Evolutionary conservation across 2,888 invertebrate genomes (phyloP), one percentile per base, ranked within the genome.

Genomic region (Pollenia griseotomentosa): DNA sequence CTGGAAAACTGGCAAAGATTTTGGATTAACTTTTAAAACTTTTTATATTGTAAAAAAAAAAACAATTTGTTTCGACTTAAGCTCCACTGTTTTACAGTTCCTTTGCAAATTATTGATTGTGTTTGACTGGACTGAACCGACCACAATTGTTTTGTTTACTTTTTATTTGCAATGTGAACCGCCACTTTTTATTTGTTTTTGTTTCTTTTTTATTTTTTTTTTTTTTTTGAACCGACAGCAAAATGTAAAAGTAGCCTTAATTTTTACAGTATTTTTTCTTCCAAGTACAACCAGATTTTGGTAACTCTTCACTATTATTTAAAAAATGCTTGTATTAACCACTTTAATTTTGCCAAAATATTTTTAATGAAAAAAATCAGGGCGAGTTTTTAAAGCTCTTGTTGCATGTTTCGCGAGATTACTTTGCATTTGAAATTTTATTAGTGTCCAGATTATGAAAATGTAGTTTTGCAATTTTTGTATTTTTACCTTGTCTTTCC

Each of bases 191-290:
- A 2, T 19, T 19, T 19, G 19, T 19, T 19, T 19, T 19, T 19
- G 1, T 19, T 19, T 19, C n/a, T n/a, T n/a, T n/a, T n/a, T n/a
- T n/a, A n/a, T 33, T 33, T 33, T 33, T 33, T 33, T 33, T 33
- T 33, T 33, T 33, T 33, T 33, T 10, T 65, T 44, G 4, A 16
- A 16, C 11, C 44, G 44, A 16, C 12, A 65, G 19, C 16, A 44
- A 65, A 65, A 65, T 65, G 44, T 65, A 65, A 65, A 65, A 65
- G 63, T 65, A 44, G 44, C 44, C 16, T 65, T 16, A 44, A 44
- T 40, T 44, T 44, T 9, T 12, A 12, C 6, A 40, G 42, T 44
- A n/a, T 63, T 16, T 16, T 63, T 63, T 33, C 33, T 42, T 63
- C 42, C 16, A 42, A 63, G 12, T 44, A 44, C 44, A 63, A 11